Evolutionary conservation across 2,113 vertebrate species (phyloP).

Genomic region (Atlantisia rogersi): DNA sequence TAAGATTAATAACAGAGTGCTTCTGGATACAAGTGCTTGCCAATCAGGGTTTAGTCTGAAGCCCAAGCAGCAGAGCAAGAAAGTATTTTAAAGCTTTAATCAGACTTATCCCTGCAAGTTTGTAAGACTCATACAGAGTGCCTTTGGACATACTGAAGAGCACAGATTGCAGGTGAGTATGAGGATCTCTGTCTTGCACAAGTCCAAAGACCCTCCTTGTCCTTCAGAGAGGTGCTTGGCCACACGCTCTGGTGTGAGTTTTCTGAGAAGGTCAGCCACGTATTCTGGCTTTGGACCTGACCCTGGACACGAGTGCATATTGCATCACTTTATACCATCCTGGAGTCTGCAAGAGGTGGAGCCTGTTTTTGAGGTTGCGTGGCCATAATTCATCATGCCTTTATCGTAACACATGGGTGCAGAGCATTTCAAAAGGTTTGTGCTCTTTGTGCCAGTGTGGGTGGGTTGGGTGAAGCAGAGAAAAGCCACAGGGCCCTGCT

Average conservation of each 20-base stretch:
- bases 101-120: not conserved
- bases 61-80: not conserved
- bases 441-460: rapidly evolving
- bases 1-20: not conserved
- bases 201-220: not conserved
- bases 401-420: not conserved
- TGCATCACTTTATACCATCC: not conserved
- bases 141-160: not conserved
- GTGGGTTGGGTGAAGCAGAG: not conserved
- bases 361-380: not conserved
- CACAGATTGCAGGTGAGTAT: not conserved
- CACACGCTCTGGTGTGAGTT: not conserved
- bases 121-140: not conserved
- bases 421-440: not conserved
- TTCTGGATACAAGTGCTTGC: not conserved
- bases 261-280: not conserved
- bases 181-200: not conserved
- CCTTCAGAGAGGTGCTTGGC: not conserved
- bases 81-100: not conserved
- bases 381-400: not conserved
- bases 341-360: not conserved
- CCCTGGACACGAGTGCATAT: rapidly evolving
- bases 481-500: not conserved
- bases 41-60: not conserved
- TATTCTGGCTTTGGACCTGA: not conserved